Conservation (phyloP, 1,140 invertebrate species). For the Laodelphax striatellus region DNA sequence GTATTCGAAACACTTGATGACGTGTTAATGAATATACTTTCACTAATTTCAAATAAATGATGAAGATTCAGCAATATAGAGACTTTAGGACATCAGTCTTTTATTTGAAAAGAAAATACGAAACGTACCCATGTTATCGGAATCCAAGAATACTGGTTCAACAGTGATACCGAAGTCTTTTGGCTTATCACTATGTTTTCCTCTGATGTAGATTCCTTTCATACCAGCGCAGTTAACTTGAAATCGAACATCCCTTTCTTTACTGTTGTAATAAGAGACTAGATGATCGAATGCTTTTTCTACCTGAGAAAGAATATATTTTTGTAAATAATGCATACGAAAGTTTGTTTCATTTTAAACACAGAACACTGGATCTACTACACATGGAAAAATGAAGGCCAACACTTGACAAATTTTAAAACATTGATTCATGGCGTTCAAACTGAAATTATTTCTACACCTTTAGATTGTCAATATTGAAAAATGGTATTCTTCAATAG, state of each 20-base stretch:
- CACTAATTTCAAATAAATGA: slow-evolving; percentile 4
- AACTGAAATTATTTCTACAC: too few relatives aligned
- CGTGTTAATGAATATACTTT: not conserved
- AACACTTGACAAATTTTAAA: too few relatives aligned
- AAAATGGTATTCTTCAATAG: too few relatives aligned
- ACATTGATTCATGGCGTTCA: too few relatives aligned
- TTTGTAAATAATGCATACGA: too few relatives aligned
- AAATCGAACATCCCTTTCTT: slow-evolving; percentile 65
- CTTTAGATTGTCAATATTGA: too few relatives aligned
- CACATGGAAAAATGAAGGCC: too few relatives aligned
- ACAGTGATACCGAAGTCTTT: slow-evolving; percentile 64
- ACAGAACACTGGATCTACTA: too few relatives aligned
- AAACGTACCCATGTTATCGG: slow-evolving; percentile 22
- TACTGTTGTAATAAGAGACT: slow-evolving; percentile 35
- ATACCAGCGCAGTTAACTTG: slow-evolving; percentile 53
- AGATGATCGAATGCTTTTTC: slow-evolving; percentile 78
- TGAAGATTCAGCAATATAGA: not conserved
- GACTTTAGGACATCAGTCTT: too few relatives aligned
- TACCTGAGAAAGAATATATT: slow-evolving; percentile 40
- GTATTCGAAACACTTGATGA: too few relatives aligned
- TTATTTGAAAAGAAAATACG: not conserved
- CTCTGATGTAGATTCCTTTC: slow-evolving; percentile 80
- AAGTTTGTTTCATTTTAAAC: too few relatives aligned
- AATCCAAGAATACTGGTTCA: slow-evolving; percentile 59
- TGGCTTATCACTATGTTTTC: slow-evolving; percentile 48